Conservation (phyloP, 2,113 vertebrate species). For the Theristicus caerulescens region DNA sequence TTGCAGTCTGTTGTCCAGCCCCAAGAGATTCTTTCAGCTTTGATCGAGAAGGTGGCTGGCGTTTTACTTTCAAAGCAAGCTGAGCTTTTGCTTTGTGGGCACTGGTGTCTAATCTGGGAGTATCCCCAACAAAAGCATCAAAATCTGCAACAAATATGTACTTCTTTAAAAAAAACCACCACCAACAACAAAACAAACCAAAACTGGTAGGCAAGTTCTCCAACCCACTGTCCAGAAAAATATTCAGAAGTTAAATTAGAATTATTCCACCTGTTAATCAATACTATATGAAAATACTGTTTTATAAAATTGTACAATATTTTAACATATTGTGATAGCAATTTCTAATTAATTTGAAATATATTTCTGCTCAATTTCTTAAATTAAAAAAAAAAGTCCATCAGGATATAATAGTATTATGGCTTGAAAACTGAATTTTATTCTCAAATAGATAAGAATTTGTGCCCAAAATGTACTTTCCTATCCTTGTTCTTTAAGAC, state of each 20-base stretch:
- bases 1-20: slow-evolving; percentile 30
- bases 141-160: slow-evolving; percentile 73
- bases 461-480: not conserved
- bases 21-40: slow-evolving; percentile 82
- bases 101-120: slow-evolving; percentile 87
- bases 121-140: slow-evolving; percentile 82
- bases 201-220: not conserved
- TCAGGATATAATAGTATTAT: not conserved
- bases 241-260: not conserved
- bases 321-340: not conserved
- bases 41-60: slow-evolving; percentile 86
- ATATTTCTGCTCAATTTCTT: not conserved
- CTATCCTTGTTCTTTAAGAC: not conserved
- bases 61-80: slow-evolving; percentile 86
- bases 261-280: not conserved
- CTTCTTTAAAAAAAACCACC: not conserved
- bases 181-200: not conserved
- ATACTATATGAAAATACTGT: not conserved
- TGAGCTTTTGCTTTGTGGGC: slow-evolving; percentile 85
- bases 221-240: not conserved
- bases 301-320: not conserved
- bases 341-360: not conserved
- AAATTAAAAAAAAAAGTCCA: not conserved
- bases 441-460: not conserved
- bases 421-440: not conserved